Evolutionary conservation across 2,113 vertebrate genomes (phyloP), one percentile per base, ranked within the genome.

Genomic region (Eptesicus fuscus): DNA sequence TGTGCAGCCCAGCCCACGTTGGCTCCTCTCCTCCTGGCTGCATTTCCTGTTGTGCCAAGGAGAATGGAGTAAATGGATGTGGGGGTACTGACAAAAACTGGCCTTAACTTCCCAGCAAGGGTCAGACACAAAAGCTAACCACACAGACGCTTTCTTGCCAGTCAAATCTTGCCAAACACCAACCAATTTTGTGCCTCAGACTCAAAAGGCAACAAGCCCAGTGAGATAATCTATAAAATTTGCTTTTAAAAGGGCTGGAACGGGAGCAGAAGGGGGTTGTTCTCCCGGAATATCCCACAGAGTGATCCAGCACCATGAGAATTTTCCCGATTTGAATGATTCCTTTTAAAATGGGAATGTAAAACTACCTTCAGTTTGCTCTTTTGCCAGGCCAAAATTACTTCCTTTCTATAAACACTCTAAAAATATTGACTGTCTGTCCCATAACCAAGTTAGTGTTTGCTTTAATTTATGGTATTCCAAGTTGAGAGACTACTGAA

Each of bases 331-430:
- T 94, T 94, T 93, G 74, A 95, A 91, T 65, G 86, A 95, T 92
- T 95, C 82, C 89, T 95, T 97, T 92, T 92, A 76, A 97, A 97
- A 96, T 22, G 94, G 90, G 92, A 96, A 96, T 95, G 93, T 96
- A 96, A 96, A 96, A 96, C 96, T 97, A 96, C 96, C 96, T 96
- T 97, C 96, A 95, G 95, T 86, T 95, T 91, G 94, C 96, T 96
- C 88, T 74, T 97, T 91, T 95, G 96, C 97, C 96, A 96, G 97
- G 97, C 95, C 96, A 97, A 96, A 97, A 97, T 97, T 93, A 96
- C 97, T 97, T 97, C 97, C 96, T 97, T 97, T 97, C 96, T 94
- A 96, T 97, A 97, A 97, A 97, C 97, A 96, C 97, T 96, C 96
- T 97, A 97, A 97, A 97, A 97, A 97, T 97, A 97, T 97, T 96